Base-by-base conservation (phyloP, 2,113 vertebrate species). In the Elgaria multicarinata region DNA sequence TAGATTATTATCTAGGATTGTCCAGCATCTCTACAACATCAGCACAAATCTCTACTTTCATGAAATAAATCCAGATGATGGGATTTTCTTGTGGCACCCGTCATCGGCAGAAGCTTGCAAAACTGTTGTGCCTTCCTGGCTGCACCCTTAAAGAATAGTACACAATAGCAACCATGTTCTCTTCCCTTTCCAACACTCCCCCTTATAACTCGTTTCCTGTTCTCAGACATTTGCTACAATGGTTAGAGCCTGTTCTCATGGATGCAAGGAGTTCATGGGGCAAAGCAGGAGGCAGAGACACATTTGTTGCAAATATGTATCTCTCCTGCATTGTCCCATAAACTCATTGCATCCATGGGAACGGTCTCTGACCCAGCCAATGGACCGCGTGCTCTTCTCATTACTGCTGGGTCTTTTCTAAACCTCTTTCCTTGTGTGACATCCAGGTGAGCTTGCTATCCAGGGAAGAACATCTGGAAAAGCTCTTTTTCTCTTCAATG, bases 211-310 rank as follows among this genome's bases (percentile, higher is more conserved):
- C 0, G 0, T 88, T 94, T 93, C 92, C 92, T 93, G 50, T 82
- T 91, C 92, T 93, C 77, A 94, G 92, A 85, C 50, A 82, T 92
- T 91, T 91, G 69, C 88, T 93, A 90, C 82, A 91, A 94, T 18
- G 91, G 91, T 94, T 91, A 90, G 93, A 86, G 93, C 75, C 83
- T 0, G 83, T 95, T 96, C 93, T 95, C 92, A 95, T 96, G 91
- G 92, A 93, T 91, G 95, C 92, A 85, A 0, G 0, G 81, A 93
- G 83, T 96, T 93, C 94, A 95, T 69, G 86, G 92, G 91, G 93
- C 91, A 95, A 93, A 91, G 90, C 67, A 91, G 85, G 86, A 95
- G 90, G 33, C 33, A 62, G 58, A 77, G 26, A 87, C 10, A 44
- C 0, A 76, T 92, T 83, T 83, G 55, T 82, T 75, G 36, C 55